Base-by-base conservation (phyloP, 1,140 invertebrate species). In the Scaptomyza graminum region DNA sequence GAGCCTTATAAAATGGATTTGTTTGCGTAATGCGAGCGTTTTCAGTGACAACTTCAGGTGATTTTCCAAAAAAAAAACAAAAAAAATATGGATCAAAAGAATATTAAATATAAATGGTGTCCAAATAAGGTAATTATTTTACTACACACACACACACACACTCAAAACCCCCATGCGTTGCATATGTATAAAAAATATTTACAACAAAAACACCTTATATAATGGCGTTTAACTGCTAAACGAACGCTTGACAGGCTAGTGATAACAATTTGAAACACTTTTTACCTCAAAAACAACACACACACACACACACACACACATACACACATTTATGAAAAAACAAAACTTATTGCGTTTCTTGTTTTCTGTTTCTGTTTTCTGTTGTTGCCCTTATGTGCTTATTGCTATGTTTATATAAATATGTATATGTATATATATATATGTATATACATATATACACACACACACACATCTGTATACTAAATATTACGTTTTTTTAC, bases 51-150 rank as follows among this genome's bases (percentile, higher is more conserved):
- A 85, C 80, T 79, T 84, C 80, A 73, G 73, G 70, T 77, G 81
- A 77, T 76, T 64, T 76, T 65, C 50, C 67, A 22, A 22, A 22
- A 22, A 22, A 62, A 60, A 66, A 28, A n/a, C n/a, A n/a, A n/a
- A n/a, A n/a, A n/a, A 31, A 7, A 31, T 6, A 31, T 6, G 7
- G 2, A 34, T 9, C 0, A 34, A 34, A 34, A 34, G 31, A 34
- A 9, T 34, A 31, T 6, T 31, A 31, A 6, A 34, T 11, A 9
- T 9, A 7, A 34, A 72, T 44, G 69, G 73, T 75, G 73, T 84
- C 76, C 51, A 81, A 81, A 87, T 87, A 85, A 87, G 82, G 82
- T 87, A 87, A 87, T 82, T 87, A 88, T 88, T 70, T 87, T 76
- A 88, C 78, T 55, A 80, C 55, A 76, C 54, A 47, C 61, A 50